Conservation (phyloP, 2,888 invertebrate genomes). For the Ceraclea dissimilis region DNA sequence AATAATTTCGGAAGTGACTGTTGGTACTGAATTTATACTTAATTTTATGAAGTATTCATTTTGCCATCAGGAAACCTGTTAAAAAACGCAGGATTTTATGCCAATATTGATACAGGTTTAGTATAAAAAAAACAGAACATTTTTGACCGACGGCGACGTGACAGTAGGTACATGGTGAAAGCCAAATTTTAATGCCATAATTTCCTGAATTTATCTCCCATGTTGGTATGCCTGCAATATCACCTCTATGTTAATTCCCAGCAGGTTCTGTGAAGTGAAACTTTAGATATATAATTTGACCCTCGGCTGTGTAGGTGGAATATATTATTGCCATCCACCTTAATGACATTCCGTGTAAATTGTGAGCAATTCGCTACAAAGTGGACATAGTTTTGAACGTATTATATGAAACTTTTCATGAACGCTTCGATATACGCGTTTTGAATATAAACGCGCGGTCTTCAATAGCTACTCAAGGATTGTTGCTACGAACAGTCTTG, state of each 20-base stretch:
- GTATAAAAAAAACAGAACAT: no score
- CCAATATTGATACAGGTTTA: no score
- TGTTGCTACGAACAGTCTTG: no score
- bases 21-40: no score
- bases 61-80: no score
- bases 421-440: neutral
- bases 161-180: no score
- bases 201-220: neutral
- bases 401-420: neutral
- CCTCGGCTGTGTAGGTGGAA: neutral
- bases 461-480: no score
- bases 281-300: neutral
- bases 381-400: conserved; percentile 3
- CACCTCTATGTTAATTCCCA: neutral
- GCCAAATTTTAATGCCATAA: no score
- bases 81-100: no score
- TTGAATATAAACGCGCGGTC: neutral
- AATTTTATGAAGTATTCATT: no score
- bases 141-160: no score
- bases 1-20: no score
- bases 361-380: neutral
- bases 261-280: neutral
- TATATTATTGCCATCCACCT: conserved; percentile 19
- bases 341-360: conserved; percentile 23
- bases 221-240: neutral